Percentiles rank a stretch among this genome's conserved stretches.
phyloP scores from a whole-genome alignment of 2,888 invertebrate species.

The Lissocephala sabroskyi region DNA sequence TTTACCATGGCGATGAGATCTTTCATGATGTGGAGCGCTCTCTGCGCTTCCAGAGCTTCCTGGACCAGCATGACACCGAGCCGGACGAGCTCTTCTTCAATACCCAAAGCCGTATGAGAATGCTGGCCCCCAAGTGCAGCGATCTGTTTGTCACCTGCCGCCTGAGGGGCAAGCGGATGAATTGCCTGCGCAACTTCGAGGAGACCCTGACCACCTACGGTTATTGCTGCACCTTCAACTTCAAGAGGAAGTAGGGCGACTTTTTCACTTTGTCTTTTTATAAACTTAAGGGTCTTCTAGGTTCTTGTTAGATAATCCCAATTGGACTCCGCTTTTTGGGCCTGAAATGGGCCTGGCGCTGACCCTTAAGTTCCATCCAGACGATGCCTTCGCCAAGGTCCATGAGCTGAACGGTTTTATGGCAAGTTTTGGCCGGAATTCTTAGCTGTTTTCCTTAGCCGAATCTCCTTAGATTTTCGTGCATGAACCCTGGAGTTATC shows the following conservation, averaged over 20 bases:
- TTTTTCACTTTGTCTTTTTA: no score
- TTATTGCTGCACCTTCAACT: conserved; percentile 73
- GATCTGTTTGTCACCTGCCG: conserved; percentile 67
- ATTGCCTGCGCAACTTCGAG: conserved; percentile 58
- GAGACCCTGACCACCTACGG: conserved; percentile 70
- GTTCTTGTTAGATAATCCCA: no score
- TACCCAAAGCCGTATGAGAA: conserved; percentile 43
- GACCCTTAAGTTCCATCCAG: conserved; percentile 73
- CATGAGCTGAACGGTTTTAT: conserved; percentile 74
- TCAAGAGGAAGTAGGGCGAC: conserved; percentile 27
- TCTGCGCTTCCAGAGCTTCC: conserved; percentile 60
- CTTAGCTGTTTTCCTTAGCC: no score
- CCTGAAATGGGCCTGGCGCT: conserved; percentile 74
- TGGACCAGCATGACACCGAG: conserved; percentile 56
- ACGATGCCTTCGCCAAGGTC: conserved; percentile 76
- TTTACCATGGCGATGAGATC: conserved; percentile 44
- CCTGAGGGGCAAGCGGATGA: conserved; percentile 40
- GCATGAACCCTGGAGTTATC: conserved; percentile 35
- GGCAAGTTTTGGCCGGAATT: no score
- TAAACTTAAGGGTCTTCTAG: no score
- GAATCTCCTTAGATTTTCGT: no score
- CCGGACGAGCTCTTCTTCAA: conserved; percentile 59
- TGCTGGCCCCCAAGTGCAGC: conserved; percentile 70
- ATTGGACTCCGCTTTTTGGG: no score
- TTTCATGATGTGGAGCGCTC: conserved; percentile 41